Evolutionary conservation across 2,888 invertebrate species (phyloP).

Genomic region (Yponomeuta sedellus): DNA sequence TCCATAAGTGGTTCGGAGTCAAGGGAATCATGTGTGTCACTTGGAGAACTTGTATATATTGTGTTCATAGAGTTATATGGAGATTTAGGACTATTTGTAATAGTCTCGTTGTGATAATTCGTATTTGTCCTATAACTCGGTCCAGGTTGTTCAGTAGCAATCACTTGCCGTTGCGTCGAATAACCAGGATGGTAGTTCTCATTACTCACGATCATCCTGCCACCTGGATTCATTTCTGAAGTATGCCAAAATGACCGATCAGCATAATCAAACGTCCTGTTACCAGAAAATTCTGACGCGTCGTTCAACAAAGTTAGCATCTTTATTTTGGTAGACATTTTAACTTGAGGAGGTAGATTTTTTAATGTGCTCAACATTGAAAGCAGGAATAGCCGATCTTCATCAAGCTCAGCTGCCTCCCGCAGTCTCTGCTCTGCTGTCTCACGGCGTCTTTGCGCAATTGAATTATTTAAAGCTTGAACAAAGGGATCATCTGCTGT

Average conservation of each 20-base stretch:
- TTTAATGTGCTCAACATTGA: constrained; percentile 24
- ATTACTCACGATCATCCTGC: constrained; percentile 23
- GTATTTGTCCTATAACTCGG: constrained; percentile 22
- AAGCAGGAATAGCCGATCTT: constrained; percentile 25
- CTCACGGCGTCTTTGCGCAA: constrained; percentile 24
- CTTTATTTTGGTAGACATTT: constrained; percentile 22
- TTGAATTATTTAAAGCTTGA: constrained; percentile 24
- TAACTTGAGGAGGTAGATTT: constrained; percentile 22
- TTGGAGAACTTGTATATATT: constrained; percentile 16
- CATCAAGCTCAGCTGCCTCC: constrained; percentile 16
- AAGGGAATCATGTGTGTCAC: constrained; percentile 15
- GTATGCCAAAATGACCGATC: constrained; percentile 20
- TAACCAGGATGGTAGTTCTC: constrained; percentile 22
- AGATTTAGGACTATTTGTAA: constrained; percentile 21
- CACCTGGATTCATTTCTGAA: constrained; percentile 24
- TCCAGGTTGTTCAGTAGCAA: constrained; percentile 21
- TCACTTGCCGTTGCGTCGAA: constrained; percentile 21
- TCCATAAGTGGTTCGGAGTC: constrained; percentile 17
- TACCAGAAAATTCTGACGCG: constrained; percentile 21
- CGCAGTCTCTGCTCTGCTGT: constrained; percentile 19
- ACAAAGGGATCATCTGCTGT: constrained; percentile 22
- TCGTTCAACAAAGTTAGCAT: constrained; percentile 25
- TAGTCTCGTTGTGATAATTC: constrained; percentile 22
- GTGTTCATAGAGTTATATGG: constrained; percentile 21
- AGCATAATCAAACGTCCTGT: constrained; percentile 23